Base-by-base conservation (phyloP, 1,140 invertebrate species). In the Nephila pilipes region DNA sequence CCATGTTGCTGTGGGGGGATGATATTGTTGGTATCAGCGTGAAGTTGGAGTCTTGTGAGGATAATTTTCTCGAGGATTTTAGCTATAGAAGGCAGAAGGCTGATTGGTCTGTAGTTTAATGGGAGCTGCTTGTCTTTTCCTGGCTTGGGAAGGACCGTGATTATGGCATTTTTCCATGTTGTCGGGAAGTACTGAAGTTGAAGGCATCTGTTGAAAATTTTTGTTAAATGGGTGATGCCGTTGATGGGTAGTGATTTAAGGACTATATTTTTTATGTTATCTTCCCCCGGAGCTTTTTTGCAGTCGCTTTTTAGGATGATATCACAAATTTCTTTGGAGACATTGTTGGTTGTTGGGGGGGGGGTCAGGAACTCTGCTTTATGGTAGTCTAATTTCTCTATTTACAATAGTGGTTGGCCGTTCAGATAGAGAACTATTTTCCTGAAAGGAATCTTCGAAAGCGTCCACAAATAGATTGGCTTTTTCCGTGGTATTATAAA, bases 381-480 rank as follows among this genome's bases (percentile, higher is more conserved):
- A 25, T 6, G n/a, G 12, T 2, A 12, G 1, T 1, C 4, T 29
- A 0, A 25, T 8, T 10, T n/a, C 0, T n/a, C 0, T 1, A 12
- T 58, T 60, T 1, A 22, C 5, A 60, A 22, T 0, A 5, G 1
- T 29, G n/a, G 25, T 65, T 25, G 10, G 63, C 0, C 12, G 0
- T 8, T 65, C n/a, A 8, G 0, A 65, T 0, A n/a, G 63, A 12
- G 12, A 22, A 25, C 22, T 10, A 65, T 65, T 65, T 1, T 8
- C n/a, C 2, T 25, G 63, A n/a, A 65, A 65, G 0, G 63, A 65
- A 8, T 25, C 12, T 65, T 65, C 63, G 1, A 25, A n/a, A 6
- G 22, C 12, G 4, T 65, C 5, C 0, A 10, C 6, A 29, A 65
- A 65, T 10, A n/a, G 22, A 25, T 65, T 65, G 1, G 4, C 63